Evolutionary conservation across 2,797 vertebrate species (phyloP).

Genomic region (Tenualosa ilisha): DNA sequence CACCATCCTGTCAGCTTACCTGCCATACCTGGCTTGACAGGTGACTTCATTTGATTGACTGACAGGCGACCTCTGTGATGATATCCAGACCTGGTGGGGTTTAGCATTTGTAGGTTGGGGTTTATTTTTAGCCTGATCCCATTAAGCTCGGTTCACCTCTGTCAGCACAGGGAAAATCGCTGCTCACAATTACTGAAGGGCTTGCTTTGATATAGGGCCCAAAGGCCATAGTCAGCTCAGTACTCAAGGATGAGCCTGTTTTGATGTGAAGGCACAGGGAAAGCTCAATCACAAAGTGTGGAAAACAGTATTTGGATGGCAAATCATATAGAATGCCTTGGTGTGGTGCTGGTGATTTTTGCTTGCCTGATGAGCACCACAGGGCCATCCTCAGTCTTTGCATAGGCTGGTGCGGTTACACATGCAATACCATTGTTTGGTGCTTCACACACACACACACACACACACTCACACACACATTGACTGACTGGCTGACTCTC

Average conservation of each 20-base stretch:
- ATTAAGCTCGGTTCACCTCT: neutral
- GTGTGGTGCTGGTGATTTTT: neutral
- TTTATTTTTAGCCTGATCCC: neutral
- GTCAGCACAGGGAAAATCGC: neutral
- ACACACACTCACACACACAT: neutral
- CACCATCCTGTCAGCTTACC: neutral
- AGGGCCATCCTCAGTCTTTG: neutral
- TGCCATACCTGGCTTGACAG: neutral
- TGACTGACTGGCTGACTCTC: too few relatives aligned
- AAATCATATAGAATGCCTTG: neutral
- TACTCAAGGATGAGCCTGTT: too few relatives aligned
- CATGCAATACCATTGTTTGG: neutral
- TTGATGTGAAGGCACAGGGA: neutral
- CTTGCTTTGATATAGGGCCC: too few relatives aligned
- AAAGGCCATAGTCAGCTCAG: too few relatives aligned
- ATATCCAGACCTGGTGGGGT: neutral
- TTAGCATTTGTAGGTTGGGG: neutral
- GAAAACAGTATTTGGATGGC: neutral
- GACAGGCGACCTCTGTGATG: neutral
- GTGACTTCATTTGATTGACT: neutral
- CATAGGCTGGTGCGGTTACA: neutral
- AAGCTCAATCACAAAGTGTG: neutral
- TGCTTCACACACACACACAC: neutral
- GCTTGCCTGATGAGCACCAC: neutral
- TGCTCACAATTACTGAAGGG: neutral